phyloP scores from a whole-genome alignment of 2,113 vertebrate species.

The Pungitius pungitius region DNA sequence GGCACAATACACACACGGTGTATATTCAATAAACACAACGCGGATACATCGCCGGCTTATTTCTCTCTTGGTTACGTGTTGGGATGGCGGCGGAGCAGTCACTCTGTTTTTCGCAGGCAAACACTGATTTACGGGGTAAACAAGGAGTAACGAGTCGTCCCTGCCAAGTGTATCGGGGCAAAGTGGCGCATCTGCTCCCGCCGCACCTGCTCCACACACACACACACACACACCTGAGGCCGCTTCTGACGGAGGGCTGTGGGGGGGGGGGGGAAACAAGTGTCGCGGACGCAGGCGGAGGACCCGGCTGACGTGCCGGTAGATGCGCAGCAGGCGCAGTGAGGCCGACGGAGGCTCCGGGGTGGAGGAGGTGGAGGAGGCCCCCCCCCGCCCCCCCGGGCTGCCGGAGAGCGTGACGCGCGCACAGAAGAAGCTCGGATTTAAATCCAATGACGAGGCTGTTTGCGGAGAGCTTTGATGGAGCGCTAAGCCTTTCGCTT shows the following conservation, averaged over 20 bases:
- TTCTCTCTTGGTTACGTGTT: background rate
- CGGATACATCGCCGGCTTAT: background rate
- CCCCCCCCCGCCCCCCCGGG: too few relatives aligned
- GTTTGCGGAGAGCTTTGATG: slow-evolving; percentile 34
- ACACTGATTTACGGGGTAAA: slow-evolving; percentile 61
- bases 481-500: slow-evolving; percentile 20
- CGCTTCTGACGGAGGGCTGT: slow-evolving; percentile 55
- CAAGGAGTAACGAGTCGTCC: slow-evolving; percentile 49
- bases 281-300: slow-evolving; percentile 55
- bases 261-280: slow-evolving; percentile 44
- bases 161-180: slow-evolving; percentile 55
- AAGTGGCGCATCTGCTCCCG: slow-evolving; percentile 58
- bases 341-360: slow-evolving; percentile 25
- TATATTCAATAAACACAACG: background rate
- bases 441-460: slow-evolving; percentile 39
- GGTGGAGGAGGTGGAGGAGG: too few relatives aligned
- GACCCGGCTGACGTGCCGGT: slow-evolving; percentile 50
- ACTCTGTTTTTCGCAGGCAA: slow-evolving; percentile 37
- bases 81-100: slow-evolving; percentile 13
- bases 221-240: slow-evolving; percentile 67
- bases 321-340: slow-evolving; percentile 52
- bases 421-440: slow-evolving; percentile 7
- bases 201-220: slow-evolving; percentile 68
- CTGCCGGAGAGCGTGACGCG: background rate
- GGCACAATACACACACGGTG: background rate